A percentile compares a stretch with the other conserved stretches of the same genome.
Conservation (phyloP, 2,113 vertebrate species). For the Myrmophylax atrothorax region DNA sequence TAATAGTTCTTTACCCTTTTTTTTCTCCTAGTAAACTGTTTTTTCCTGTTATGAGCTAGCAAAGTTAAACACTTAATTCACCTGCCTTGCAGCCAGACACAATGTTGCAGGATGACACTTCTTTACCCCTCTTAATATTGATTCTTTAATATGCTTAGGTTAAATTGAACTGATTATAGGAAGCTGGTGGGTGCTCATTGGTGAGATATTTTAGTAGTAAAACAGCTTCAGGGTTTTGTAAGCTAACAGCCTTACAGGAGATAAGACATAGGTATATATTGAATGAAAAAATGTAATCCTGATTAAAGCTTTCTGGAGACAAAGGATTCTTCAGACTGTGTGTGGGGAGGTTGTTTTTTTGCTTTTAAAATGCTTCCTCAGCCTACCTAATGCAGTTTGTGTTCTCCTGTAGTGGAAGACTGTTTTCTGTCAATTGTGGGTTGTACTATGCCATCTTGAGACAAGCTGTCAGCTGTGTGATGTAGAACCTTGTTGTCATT, state of each 20-base stretch:
- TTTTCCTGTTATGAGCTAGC: background rate
- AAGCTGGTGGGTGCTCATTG: background rate
- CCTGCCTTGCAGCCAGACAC: background rate
- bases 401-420: background rate
- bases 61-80: background rate
- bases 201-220: conserved; percentile 22
- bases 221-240: background rate
- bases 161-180: conserved; percentile 14
- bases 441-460: background rate
- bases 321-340: background rate
- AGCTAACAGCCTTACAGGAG: background rate
- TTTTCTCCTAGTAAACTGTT: background rate
- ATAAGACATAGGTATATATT: background rate
- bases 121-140: background rate
- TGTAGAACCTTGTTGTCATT: background rate
- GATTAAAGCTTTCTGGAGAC: background rate
- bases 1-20: background rate
- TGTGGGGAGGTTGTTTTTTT: background rate
- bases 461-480: background rate
- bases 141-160: conserved; percentile 35
- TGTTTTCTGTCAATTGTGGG: background rate
- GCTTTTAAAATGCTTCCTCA: background rate
- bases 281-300: background rate
- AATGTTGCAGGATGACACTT: background rate
- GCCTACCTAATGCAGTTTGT: background rate